Evolutionary conservation across 2,113 vertebrate genomes (phyloP).

Genomic region (Seriola aureovittata): DNA sequence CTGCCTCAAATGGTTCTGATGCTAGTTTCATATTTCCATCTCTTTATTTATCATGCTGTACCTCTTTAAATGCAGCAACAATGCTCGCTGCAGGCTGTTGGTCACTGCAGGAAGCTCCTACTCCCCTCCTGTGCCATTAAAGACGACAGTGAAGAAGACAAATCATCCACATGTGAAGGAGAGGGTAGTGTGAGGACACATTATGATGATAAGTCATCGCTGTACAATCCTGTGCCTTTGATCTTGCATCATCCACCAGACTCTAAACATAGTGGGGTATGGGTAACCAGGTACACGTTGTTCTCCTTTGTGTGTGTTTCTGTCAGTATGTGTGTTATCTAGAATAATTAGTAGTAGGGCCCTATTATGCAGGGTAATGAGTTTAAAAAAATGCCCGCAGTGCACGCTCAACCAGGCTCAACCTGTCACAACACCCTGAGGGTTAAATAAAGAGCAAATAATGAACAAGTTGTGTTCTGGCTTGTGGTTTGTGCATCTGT

Average conservation of each 20-base stretch:
- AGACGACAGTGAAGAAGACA: slow-evolving; percentile 53
- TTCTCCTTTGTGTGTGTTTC: background rate
- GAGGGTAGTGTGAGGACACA: slow-evolving; percentile 1
- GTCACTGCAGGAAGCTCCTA: slow-evolving; percentile 41
- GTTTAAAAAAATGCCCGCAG: slow-evolving; percentile 3
- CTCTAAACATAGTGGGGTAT: background rate
- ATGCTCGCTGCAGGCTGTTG: slow-evolving; percentile 20
- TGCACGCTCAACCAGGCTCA: background rate
- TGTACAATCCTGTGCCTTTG: slow-evolving; percentile 11
- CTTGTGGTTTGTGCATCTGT: slow-evolving; percentile 45
- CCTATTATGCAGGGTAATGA: slow-evolving; percentile 24
- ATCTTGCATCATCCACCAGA: slow-evolving; percentile 14
- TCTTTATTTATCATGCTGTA: slow-evolving; percentile 24
- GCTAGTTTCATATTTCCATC: background rate
- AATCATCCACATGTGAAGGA: slow-evolving; percentile 22
- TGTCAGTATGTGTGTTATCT: slow-evolving; percentile 8
- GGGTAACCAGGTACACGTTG: background rate
- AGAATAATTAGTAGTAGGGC: slow-evolving; percentile 17
- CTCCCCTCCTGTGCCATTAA: slow-evolving; percentile 28
- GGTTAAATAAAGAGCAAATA: slow-evolving; percentile 47
- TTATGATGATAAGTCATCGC: slow-evolving; percentile 18
- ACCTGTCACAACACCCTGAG: slow-evolving; percentile 26
- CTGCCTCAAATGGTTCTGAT: background rate
- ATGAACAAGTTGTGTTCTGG: slow-evolving; percentile 25
- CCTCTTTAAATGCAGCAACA: slow-evolving; percentile 18